phyloP scores from a whole-genome alignment of 1,140 invertebrate species.

The Tyrophagus putrescentiae region DNA sequence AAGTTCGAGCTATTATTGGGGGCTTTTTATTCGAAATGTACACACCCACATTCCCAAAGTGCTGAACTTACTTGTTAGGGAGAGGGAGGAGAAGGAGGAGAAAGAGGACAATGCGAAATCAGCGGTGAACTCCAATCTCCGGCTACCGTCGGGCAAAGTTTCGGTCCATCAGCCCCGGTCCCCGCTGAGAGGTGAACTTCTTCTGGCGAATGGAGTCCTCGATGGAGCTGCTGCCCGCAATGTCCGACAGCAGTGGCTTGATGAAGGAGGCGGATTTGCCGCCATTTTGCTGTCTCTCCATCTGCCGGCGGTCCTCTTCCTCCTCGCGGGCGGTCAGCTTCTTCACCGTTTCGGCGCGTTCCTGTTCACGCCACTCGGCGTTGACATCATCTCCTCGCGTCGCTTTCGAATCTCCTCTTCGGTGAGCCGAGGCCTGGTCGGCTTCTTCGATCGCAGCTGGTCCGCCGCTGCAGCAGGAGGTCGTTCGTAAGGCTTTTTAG shows the following conservation, averaged over 20 bases:
- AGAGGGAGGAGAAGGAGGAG: too few relatives aligned
- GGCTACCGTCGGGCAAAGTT: conserved; percentile 55
- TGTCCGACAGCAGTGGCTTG: conserved; percentile 49
- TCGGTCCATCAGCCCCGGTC: conserved; percentile 46
- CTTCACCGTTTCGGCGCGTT: conserved; percentile 46
- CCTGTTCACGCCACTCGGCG: conserved; percentile 52
- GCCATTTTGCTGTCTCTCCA: conserved; percentile 31
- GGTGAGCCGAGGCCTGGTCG: conserved; percentile 34
- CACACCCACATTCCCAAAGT: too few relatives aligned
- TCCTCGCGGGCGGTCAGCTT: conserved; percentile 47
- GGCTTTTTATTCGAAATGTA: too few relatives aligned
- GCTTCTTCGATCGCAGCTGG: too few relatives aligned
- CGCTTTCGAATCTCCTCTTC: conserved; percentile 53
- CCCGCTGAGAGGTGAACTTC: conserved; percentile 61
- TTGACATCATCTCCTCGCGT: conserved; percentile 67
- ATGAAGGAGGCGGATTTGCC: conserved; percentile 35
- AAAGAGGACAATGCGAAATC: too few relatives aligned
- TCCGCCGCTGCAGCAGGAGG: too few relatives aligned
- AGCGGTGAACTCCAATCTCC: too few relatives aligned
- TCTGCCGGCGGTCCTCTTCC: conserved; percentile 38
- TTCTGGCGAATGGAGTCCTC: conserved; percentile 62
- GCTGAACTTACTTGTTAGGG: too few relatives aligned
- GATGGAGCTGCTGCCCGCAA: conserved; percentile 47
- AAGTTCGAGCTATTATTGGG: too few relatives aligned
- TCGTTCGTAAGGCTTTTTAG: too few relatives aligned